Evolutionary conservation across 2,113 vertebrate genomes (phyloP).

Genomic region (Sardina pilchardus): DNA sequence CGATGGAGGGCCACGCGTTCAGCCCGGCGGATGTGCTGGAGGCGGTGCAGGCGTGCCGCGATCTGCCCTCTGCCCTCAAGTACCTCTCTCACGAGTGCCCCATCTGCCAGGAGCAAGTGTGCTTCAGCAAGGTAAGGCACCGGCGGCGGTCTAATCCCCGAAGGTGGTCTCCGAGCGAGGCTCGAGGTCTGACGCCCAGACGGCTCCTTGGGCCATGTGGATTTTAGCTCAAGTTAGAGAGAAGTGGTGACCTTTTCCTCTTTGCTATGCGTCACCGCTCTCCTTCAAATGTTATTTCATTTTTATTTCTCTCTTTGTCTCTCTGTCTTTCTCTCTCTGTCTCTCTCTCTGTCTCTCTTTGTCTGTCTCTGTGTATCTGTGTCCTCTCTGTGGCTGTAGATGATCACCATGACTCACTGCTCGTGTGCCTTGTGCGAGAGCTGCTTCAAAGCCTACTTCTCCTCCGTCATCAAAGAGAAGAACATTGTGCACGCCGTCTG

Average conservation of each 20-base stretch:
- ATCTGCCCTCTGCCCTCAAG: conserved; percentile 67
- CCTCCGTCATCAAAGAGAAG: conserved; percentile 71
- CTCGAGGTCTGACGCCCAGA: neutral
- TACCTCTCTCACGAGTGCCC: conserved; percentile 74
- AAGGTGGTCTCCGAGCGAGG: neutral
- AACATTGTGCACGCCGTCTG: conserved; percentile 68
- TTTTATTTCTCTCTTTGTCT: neutral
- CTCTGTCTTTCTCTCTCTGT: neutral
- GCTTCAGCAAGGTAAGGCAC: conserved; percentile 70
- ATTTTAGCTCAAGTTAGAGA: neutral
- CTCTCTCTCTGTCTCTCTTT: neutral
- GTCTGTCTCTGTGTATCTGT: conserved; percentile 26
- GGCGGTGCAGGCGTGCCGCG: conserved; percentile 66
- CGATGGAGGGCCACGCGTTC: conserved; percentile 63
- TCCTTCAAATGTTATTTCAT: neutral
- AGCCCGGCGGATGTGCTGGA: conserved; percentile 64
- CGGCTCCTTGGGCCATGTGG: neutral
- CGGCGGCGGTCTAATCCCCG: neutral
- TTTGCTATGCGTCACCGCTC: neutral
- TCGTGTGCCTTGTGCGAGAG: conserved; percentile 71
- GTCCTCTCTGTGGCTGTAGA: conserved; percentile 52
- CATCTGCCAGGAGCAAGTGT: conserved; percentile 72
- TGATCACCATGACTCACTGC: conserved; percentile 78
- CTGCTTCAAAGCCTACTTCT: conserved; percentile 74
- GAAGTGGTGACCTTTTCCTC: neutral